Percentiles rank a stretch among this genome's conserved stretches.
These are phyloP conservation scores for Crepidodera aurea DNA, from an alignment of 2,888 invertebrate species.

Conservation along the genomic window DNA sequence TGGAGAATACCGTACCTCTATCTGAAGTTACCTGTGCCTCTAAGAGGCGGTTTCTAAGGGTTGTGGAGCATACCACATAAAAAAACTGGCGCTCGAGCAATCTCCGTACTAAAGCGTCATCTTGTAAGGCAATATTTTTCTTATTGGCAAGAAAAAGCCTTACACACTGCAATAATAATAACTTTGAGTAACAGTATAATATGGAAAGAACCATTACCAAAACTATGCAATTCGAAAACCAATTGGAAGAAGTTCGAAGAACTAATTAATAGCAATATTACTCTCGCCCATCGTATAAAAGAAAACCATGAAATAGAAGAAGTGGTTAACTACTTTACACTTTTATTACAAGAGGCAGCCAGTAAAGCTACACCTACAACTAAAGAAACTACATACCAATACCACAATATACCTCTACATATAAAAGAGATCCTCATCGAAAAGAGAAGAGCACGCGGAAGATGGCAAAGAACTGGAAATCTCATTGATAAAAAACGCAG, in stretches of 20 bases:
- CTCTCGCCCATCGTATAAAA: neutral
- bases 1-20: no score
- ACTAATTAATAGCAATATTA: neutral
- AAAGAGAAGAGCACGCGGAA: no score
- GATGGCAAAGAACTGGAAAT: no score
- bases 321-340: neutral
- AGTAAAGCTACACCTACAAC: neutral
- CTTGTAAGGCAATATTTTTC: no score
- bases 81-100: no score
- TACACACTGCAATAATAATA: neutral
- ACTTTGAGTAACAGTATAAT: slow-evolving; percentile 2
- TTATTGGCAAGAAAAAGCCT: no score
- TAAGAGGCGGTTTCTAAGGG: no score
- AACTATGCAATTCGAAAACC: neutral
- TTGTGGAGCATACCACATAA: no score
- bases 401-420: neutral
- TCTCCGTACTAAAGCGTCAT: no score
- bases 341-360: neutral
- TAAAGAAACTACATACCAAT: neutral
- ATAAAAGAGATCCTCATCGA: no score
- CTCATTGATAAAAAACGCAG: neutral
- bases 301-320: neutral
- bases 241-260: slow-evolving; percentile 13
- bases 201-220: neutral
- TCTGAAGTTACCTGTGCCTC: no score